These are phyloP conservation scores for Hipparchia sbordonii DNA, from an alignment of 2,888 invertebrate species.

Conservation along the genomic window DNA sequence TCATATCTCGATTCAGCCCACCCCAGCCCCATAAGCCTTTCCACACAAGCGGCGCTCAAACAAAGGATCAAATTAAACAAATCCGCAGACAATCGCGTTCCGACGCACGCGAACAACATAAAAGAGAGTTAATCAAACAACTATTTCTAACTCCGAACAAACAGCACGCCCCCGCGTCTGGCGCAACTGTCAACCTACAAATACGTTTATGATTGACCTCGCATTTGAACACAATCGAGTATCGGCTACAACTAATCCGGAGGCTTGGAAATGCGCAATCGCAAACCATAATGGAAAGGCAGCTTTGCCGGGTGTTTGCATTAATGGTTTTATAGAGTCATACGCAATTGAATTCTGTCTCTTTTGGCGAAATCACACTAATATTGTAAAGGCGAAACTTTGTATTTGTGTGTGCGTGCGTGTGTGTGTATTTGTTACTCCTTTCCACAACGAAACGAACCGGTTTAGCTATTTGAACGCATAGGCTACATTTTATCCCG, in stretches of 20 bases:
- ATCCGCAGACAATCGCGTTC: conserved; percentile 77
- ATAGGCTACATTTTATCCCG: too few species aligned
- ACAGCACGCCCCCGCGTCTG: conserved; percentile 62
- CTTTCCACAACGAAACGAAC: too few species aligned
- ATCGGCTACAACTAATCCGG: conserved; percentile 61
- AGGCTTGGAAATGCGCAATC: conserved; percentile 72
- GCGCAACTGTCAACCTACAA: conserved; percentile 68
- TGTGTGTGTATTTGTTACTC: too few species aligned
- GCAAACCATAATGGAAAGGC: conserved; percentile 49
- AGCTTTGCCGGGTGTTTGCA: conserved; percentile 69
- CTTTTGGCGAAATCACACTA: not conserved
- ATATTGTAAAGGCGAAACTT: too few species aligned
- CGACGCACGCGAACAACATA: conserved; percentile 72
- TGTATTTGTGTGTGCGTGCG: too few species aligned
- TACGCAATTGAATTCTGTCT: conserved; percentile 15
- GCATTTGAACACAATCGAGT: conserved; percentile 33
- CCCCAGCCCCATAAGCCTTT: conserved; percentile 65
- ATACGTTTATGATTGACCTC: conserved; percentile 75
- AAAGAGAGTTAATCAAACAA: conserved; percentile 82
- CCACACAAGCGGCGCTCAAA: conserved; percentile 75
- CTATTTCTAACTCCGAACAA: conserved; percentile 62
- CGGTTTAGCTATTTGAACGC: too few species aligned
- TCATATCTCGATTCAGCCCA: conserved; percentile 57
- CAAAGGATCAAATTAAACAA: conserved; percentile 81
- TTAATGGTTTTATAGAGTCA: conserved; percentile 42